These are phyloP conservation scores for Mythimna albipuncta DNA, from an alignment of 2,888 invertebrate species.

Conservation along the genomic window DNA sequence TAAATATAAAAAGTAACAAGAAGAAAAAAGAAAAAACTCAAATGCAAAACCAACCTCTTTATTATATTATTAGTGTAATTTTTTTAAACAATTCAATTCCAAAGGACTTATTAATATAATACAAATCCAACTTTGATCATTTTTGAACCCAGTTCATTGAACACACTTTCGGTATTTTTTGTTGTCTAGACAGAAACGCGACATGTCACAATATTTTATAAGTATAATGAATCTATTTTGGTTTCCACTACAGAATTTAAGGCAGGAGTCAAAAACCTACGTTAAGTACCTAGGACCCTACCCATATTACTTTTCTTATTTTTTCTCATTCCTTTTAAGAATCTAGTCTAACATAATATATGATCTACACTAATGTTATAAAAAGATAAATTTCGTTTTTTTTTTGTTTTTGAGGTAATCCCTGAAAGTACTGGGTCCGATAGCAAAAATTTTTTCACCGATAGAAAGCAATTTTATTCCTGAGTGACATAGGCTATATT, in stretches of 20 bases:
- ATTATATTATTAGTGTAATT: too few relatives aligned
- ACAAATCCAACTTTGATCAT: neutral
- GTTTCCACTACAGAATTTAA: neutral
- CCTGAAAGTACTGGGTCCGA: too few relatives aligned
- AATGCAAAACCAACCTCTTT: too few relatives aligned
- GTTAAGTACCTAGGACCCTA: neutral
- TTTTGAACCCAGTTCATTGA: conserved; percentile 16
- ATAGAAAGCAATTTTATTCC: too few relatives aligned
- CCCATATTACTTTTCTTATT: too few relatives aligned
- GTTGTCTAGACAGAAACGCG: conserved; percentile 5
- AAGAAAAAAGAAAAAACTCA: too few relatives aligned
- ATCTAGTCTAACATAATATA: neutral
- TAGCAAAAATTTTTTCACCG: too few relatives aligned
- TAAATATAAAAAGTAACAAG: too few relatives aligned
- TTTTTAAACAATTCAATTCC: neutral
- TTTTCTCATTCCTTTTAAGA: neutral
- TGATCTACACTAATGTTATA: too few relatives aligned
- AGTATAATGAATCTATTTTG: neutral
- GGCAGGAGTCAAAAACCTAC: neutral
- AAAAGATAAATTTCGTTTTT: too few relatives aligned
- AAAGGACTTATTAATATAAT: neutral
- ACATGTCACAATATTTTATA: conserved; percentile 3
- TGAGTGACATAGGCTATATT: too few relatives aligned
- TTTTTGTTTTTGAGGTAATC: too few relatives aligned
- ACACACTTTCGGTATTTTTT: neutral